These are phyloP conservation scores for Synchiropus splendidus DNA, from an alignment of 2,113 vertebrate species.

Conservation along the genomic window DNA sequence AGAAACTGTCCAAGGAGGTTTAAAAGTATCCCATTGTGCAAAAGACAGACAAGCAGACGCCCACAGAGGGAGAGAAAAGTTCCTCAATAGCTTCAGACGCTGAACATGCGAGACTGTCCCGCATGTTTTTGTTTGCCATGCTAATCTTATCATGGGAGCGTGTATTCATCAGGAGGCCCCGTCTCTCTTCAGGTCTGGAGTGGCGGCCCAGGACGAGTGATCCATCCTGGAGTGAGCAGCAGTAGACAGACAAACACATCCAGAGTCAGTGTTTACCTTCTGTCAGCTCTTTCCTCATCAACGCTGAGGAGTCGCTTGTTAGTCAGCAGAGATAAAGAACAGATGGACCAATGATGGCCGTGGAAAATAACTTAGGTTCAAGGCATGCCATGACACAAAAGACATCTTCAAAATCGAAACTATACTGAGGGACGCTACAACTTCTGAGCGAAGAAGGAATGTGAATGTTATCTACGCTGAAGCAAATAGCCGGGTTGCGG, in stretches of 20 bases:
- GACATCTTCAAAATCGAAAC: too few relatives aligned
- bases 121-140: constrained; percentile 21
- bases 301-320: constrained; percentile 37
- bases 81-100: constrained; percentile 21
- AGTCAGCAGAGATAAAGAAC: constrained; percentile 36
- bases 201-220: constrained; percentile 16
- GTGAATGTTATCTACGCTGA: too few relatives aligned
- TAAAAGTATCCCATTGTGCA: too few relatives aligned
- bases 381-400: neutral
- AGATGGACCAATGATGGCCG: constrained; percentile 11
- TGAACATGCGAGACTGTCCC: constrained; percentile 17
- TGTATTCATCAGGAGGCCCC: constrained; percentile 46
- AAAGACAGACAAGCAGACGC: constrained; percentile 21
- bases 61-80: constrained; percentile 23
- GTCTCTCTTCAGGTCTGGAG: constrained; percentile 30
- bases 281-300: constrained; percentile 21
- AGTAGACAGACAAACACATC: constrained; percentile 16
- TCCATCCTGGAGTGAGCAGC: constrained; percentile 30
- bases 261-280: constrained; percentile 30
- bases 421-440: too few relatives aligned
- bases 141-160: constrained; percentile 51
- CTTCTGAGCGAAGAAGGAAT: neutral
- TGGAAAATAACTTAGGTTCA: neutral
- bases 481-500: too few relatives aligned
- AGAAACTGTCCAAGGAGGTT: too few relatives aligned